Evolutionary conservation across 2,113 vertebrate genomes (phyloP), one percentile per base, ranked within the genome.

Genomic region (Phalacrocorax carbo): DNA sequence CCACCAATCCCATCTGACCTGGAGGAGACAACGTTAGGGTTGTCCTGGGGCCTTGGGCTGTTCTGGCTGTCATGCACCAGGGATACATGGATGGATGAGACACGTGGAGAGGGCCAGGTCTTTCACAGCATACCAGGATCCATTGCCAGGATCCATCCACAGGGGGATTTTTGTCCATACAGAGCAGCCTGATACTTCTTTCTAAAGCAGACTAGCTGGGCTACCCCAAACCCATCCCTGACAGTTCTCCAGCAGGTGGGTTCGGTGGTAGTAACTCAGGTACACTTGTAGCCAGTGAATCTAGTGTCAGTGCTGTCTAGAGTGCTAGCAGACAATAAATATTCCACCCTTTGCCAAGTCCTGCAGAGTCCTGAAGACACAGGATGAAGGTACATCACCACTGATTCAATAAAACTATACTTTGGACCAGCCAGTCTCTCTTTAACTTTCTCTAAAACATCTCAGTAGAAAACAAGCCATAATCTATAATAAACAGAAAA

Each of bases 351-450:
- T 78, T 55, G 21, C 77, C 48, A 70, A 75, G 61, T 86, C 64
- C 57, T 78, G 36, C 72, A 66, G 61, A 87, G 54, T 66, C 73
- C 78, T 77, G 68, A 88, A 82, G 79, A 86, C 84, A 82, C 62
- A 69, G 69, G 58, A 57, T 82, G 60, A 92, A 95, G 68, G 72
- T 83, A 71, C 40, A 9, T 70, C 40, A 69, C 60, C 70, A 88
- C 54, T n/a, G n/a, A 79, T 57, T 55, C 68, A 71, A 95, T 78
- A 83, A 96, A 94, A 96, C 64, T 93, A 60, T 77, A 88, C 64
- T 96, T 92, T 86, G 95, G 96, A 91, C 64, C 80, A 96, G 94
- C 92, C 96, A 92, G 70, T 83, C 71, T 96, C 71, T 80, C 70
- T 90, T 82, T 64, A 90, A 69, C 71, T 85, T 93, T 72, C 84